phyloP scores from a whole-genome alignment of 2,888 invertebrate genomes.

The Sarcophaga subvicina region DNA sequence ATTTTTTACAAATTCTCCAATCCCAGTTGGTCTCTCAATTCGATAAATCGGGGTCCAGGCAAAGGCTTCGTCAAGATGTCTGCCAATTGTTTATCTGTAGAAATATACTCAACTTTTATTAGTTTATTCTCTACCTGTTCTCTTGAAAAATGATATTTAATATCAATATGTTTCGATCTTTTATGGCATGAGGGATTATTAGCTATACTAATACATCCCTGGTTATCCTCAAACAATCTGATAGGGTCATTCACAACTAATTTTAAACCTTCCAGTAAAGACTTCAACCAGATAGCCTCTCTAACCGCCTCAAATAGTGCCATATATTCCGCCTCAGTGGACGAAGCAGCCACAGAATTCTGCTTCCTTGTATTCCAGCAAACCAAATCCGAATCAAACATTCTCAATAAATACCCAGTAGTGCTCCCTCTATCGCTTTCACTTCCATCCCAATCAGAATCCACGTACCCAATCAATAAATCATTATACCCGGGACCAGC shows the following conservation, averaged over 20 bases:
- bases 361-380: slow-evolving; percentile 66
- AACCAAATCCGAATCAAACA: slow-evolving; percentile 65
- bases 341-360: slow-evolving; percentile 67
- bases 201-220: slow-evolving; percentile 67
- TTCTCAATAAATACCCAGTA: slow-evolving; percentile 59
- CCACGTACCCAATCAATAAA: slow-evolving; percentile 65
- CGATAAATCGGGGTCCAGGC: slow-evolving; percentile 44
- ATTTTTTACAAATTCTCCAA: no score
- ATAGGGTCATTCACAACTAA: slow-evolving; percentile 32
- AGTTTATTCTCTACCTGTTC: slow-evolving; percentile 67
- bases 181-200: slow-evolving; percentile 67
- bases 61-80: slow-evolving; percentile 65
- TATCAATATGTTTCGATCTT: slow-evolving; percentile 68
- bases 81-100: slow-evolving; percentile 63
- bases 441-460: slow-evolving; percentile 70
- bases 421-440: slow-evolving; percentile 63
- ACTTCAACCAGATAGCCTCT: slow-evolving; percentile 65
- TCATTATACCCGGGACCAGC: slow-evolving; percentile 35
- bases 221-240: slow-evolving; percentile 62
- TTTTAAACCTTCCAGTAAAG: slow-evolving; percentile 37
- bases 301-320: slow-evolving; percentile 64
- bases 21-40: slow-evolving; percentile 8
- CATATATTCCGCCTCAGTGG: slow-evolving; percentile 68
- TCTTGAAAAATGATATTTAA: slow-evolving; percentile 69
- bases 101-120: slow-evolving; percentile 66